These are phyloP conservation scores for Melitaea athalia DNA, from an alignment of 2,888 invertebrate genomes.

Conservation along the genomic window DNA sequence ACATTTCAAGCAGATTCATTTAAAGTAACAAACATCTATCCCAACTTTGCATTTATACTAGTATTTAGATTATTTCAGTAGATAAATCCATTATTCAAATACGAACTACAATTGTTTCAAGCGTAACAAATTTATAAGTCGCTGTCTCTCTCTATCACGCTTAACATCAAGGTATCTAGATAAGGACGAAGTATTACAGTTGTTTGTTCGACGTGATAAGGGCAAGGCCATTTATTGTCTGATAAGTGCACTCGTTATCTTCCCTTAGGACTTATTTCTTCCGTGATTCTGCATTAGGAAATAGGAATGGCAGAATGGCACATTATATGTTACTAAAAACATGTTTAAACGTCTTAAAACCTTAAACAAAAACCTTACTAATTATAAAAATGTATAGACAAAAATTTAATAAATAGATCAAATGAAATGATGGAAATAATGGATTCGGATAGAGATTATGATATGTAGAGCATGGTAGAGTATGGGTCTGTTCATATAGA, in stretches of 20 bases:
- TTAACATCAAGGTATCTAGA: conserved; percentile 20
- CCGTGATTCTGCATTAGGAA: conserved; percentile 34
- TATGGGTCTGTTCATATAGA: too few species aligned
- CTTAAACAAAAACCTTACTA: too few species aligned
- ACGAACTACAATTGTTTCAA: conserved; percentile 6
- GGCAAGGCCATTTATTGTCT: conserved; percentile 37
- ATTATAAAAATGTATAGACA: too few species aligned
- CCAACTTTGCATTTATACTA: too few species aligned
- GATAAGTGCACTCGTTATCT: conserved; percentile 39
- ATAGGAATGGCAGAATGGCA: conserved; percentile 15
- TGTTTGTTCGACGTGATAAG: conserved; percentile 33
- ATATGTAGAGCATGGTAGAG: too few species aligned
- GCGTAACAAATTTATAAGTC: neutral
- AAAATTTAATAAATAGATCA: too few species aligned
- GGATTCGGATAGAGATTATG: too few species aligned
- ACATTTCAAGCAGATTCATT: neutral
- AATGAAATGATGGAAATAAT: too few species aligned
- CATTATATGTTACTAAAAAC: neutral
- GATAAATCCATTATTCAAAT: neutral
- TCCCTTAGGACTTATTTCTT: conserved; percentile 37
- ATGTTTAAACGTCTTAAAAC: too few species aligned
- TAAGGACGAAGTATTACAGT: conserved; percentile 22
- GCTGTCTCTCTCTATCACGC: conserved; percentile 26
- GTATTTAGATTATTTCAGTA: too few species aligned
- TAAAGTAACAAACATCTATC: too few species aligned